These are phyloP conservation scores for Sigmodon hispidus DNA, from an alignment of 2,113 vertebrate genomes.

Conservation along the genomic window DNA sequence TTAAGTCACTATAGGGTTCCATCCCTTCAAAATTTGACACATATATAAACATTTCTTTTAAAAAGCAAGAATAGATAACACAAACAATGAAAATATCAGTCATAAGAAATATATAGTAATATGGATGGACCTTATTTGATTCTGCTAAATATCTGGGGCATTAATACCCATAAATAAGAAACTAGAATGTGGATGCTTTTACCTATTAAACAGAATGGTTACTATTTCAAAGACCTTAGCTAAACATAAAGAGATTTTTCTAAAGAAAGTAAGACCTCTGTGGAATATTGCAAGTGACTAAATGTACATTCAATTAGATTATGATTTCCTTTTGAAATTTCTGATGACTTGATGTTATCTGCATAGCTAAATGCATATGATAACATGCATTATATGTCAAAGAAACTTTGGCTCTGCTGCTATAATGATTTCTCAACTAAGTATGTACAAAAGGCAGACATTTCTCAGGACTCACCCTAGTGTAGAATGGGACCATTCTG, in stretches of 20 bases:
- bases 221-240: background rate
- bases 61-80: background rate
- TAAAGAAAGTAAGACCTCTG: background rate
- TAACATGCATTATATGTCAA: background rate
- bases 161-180: background rate
- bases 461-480: background rate
- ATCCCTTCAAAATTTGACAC: background rate
- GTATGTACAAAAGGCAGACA: background rate
- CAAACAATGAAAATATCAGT: background rate
- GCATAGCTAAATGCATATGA: background rate
- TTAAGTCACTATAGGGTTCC: background rate
- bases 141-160: background rate
- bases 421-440: background rate
- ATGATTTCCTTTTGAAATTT: conserved; percentile 29
- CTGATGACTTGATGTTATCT: background rate
- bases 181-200: background rate
- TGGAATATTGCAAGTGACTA: background rate
- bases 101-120: background rate
- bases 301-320: background rate
- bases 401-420: background rate
- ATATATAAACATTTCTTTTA: background rate
- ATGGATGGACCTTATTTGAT: background rate
- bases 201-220: background rate
- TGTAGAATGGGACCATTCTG: background rate
- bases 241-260: background rate